phyloP scores from a whole-genome alignment of 2,113 vertebrate genomes.

The Phalacrocorax aristotelis region DNA sequence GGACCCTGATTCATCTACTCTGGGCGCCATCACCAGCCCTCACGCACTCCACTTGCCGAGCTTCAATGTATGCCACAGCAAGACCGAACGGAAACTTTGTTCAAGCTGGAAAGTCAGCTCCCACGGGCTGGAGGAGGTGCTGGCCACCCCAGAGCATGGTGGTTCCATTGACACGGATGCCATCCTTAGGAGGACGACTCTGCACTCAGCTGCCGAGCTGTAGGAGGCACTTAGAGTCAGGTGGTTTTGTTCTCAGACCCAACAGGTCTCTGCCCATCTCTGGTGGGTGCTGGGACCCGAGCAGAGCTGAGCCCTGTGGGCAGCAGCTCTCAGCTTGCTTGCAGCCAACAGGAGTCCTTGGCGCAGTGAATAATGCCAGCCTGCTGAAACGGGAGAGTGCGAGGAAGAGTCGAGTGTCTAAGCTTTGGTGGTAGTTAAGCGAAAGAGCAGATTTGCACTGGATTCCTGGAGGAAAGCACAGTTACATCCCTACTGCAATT shows the following conservation, averaged over 20 bases:
- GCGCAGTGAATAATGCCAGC: not conserved
- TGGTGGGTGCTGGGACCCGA: fast-evolving
- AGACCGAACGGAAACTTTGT: not conserved
- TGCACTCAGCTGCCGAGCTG: not conserved
- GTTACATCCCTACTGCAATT: not conserved
- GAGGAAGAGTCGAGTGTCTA: not conserved
- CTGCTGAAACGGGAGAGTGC: fast-evolving
- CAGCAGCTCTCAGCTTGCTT: fast-evolving
- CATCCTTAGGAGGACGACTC: not conserved
- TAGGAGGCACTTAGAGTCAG: not conserved
- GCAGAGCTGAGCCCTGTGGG: not conserved
- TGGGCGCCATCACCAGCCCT: no score
- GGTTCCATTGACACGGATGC: not conserved
- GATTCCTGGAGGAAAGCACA: not conserved
- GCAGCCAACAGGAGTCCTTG: not conserved
- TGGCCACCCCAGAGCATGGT: not conserved
- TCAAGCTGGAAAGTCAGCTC: not conserved
- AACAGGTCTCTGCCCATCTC: not conserved
- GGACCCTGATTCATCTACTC: not conserved
- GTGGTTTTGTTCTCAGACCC: not conserved
- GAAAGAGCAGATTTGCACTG: not conserved
- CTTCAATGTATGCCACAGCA: not conserved
- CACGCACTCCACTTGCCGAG: not conserved
- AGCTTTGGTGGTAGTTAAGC: not conserved
- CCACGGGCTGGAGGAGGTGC: not conserved